These are phyloP conservation scores for Paracyclopina nana DNA, from an alignment of 1,140 invertebrate genomes.

Conservation along the genomic window DNA sequence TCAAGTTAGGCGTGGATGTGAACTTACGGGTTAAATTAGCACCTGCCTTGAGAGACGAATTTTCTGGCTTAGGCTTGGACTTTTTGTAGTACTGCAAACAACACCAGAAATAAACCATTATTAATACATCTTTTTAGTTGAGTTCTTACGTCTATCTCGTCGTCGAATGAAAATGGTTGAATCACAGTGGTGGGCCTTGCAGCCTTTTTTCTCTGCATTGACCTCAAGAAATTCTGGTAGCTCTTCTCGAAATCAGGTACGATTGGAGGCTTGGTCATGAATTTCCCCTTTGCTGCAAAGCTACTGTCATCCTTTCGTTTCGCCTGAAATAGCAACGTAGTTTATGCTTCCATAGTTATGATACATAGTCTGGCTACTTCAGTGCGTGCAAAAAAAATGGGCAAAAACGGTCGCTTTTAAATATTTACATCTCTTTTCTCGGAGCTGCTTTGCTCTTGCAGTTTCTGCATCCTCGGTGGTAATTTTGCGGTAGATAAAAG, in stretches of 20 bases:
- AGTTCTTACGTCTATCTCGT: neutral
- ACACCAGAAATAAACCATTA: neutral
- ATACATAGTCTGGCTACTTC: no score
- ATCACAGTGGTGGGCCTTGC: neutral
- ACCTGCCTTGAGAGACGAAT: neutral
- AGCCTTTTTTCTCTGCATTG: neutral
- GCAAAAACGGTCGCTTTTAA: no score
- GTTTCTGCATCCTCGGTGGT: conserved; percentile 5
- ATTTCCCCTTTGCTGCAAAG: neutral
- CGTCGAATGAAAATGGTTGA: neutral
- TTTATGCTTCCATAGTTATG: no score
- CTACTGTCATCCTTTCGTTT: neutral
- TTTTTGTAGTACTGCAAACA: neutral
- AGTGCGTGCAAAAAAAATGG: no score
- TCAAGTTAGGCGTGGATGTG: neutral
- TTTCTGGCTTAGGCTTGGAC: neutral
- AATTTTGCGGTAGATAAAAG: neutral
- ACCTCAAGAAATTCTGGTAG: neutral
- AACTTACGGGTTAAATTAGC: neutral
- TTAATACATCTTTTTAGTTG: neutral
- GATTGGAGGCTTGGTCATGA: neutral
- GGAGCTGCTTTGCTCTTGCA: no score
- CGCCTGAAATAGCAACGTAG: no score
- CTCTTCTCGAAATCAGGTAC: neutral
- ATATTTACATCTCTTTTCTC: no score